phyloP scores from a whole-genome alignment of 2,797 vertebrate genomes.

The Galagoides demidoff region DNA sequence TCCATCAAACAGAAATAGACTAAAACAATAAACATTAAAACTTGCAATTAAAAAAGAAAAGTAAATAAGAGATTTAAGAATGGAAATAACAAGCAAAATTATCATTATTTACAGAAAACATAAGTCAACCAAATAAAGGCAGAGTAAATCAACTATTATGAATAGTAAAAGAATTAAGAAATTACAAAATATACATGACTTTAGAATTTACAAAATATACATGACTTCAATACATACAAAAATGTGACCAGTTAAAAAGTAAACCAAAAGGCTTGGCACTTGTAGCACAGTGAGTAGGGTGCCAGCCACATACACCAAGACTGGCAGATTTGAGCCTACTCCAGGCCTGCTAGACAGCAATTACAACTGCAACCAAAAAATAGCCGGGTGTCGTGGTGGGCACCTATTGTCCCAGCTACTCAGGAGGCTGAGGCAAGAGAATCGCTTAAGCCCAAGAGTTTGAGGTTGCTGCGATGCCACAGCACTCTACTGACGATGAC shows the following conservation, averaged over 20 bases:
- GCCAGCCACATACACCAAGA: no score
- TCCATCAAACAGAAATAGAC: not conserved
- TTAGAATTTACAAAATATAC: not conserved
- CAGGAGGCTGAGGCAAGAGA: no score
- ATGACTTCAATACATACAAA: not conserved
- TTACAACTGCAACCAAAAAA: no score
- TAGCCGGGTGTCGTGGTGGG: no score
- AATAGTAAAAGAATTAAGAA: not conserved
- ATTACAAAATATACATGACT: no score
- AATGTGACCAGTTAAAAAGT: not conserved
- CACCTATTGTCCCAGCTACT: no score
- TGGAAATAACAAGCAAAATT: slow-evolving; percentile 5
- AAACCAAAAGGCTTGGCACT: not conserved
- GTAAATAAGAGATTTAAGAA: not conserved
- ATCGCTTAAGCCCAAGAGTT: no score
- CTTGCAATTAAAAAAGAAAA: not conserved
- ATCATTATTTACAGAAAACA: not conserved
- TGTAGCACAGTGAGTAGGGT: no score
- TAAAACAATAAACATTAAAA: not conserved
- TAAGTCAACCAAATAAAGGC: not conserved
- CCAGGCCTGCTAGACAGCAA: no score
- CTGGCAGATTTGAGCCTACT: no score
- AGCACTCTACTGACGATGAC: no score
- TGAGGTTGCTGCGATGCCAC: no score
- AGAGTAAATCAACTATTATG: not conserved